A percentile compares a stretch with the other conserved stretches of the same genome.
Conservation (phyloP, 2,113 vertebrate species). For the Heterotis niloticus region DNA sequence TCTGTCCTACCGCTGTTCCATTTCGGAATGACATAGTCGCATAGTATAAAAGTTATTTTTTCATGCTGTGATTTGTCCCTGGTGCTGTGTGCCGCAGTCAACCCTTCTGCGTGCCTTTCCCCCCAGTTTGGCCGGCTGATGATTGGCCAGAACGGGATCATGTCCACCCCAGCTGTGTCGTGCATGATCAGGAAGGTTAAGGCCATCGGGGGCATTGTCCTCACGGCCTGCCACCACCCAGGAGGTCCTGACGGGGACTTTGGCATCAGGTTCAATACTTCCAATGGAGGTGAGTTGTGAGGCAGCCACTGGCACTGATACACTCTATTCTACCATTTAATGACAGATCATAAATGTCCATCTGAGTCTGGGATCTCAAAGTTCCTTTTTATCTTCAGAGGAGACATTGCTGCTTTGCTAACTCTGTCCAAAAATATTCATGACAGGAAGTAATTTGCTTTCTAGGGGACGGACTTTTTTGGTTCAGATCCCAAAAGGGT, state of each 20-base stretch:
- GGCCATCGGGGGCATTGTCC: slow-evolving; percentile 88
- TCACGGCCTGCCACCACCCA: slow-evolving; percentile 89
- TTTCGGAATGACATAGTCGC: too few relatives aligned
- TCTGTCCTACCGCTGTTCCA: too few relatives aligned
- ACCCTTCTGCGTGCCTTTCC: slow-evolving; percentile 31
- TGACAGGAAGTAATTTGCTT: too few relatives aligned
- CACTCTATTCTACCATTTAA: not conserved
- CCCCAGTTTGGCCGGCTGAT: slow-evolving; percentile 84
- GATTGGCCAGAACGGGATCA: slow-evolving; percentile 89
- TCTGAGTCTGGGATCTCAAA: not conserved
- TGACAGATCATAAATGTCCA: not conserved
- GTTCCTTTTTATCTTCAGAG: not conserved
- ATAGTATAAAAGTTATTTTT: too few relatives aligned
- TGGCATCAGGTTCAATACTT: slow-evolving; percentile 90
- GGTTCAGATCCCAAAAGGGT: too few relatives aligned
- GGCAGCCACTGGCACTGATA: not conserved
- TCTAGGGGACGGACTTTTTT: too few relatives aligned
- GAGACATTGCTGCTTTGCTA: too few relatives aligned
- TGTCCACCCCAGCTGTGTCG: slow-evolving; percentile 88
- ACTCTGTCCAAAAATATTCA: too few relatives aligned
- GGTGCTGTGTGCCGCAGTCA: not conserved
- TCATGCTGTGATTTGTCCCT: not conserved
- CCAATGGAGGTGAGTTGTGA: slow-evolving; percentile 78
- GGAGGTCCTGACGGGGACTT: slow-evolving; percentile 90
- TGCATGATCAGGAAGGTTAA: slow-evolving; percentile 92